phyloP scores from a whole-genome alignment of 2,113 vertebrate genomes.

The Fregata magnificens region DNA sequence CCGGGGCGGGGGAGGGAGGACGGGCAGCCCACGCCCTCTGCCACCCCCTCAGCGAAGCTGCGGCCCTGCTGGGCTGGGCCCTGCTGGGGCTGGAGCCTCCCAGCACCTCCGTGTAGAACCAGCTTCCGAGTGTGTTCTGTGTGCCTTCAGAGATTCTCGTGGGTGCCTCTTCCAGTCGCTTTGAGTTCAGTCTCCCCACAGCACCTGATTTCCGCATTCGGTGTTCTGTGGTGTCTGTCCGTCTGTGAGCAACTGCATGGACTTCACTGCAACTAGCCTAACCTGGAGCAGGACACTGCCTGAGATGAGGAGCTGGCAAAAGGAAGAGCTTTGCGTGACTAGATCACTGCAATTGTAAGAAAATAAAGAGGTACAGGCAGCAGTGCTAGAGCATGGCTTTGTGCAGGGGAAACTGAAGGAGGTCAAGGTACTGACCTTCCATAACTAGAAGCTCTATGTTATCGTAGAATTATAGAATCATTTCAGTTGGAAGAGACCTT shows the following conservation, averaged over 20 bases:
- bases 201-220: fast-evolving
- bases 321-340: not conserved
- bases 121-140: fast-evolving
- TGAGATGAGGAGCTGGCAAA: not conserved
- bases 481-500: no score
- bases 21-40: not conserved
- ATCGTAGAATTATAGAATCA: no score
- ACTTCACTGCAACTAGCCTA: not conserved
- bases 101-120: not conserved
- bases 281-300: not conserved
- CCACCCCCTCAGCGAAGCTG: not conserved
- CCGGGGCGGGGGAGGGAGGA: not conserved
- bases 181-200: not conserved
- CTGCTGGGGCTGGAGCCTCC: not conserved
- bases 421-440: not conserved
- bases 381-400: not conserved
- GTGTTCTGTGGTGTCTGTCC: no score
- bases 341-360: not conserved
- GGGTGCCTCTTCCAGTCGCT: not conserved
- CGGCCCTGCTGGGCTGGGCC: not conserved
- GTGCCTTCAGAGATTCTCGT: not conserved
- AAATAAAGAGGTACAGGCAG: not conserved
- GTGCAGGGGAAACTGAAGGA: not conserved
- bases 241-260: not conserved
- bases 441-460: not conserved